Evolutionary conservation across 2,797 vertebrate species (phyloP).

Genomic region (Propithecus perrieri): DNA sequence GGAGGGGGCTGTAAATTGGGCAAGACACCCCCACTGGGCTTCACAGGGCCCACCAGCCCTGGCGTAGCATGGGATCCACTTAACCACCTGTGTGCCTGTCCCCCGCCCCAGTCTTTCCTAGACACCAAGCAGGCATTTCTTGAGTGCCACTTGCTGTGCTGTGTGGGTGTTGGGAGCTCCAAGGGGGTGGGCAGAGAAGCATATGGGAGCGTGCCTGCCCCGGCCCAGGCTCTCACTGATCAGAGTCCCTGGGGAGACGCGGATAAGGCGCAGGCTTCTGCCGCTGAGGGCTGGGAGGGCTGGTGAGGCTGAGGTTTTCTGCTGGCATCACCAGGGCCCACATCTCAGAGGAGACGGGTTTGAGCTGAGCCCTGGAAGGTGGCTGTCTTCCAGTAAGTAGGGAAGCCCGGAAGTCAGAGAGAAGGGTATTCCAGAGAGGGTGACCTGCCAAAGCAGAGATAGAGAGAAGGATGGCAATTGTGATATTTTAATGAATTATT

Average conservation of each 20-base stretch:
- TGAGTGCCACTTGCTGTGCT: background rate
- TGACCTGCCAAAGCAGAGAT: background rate
- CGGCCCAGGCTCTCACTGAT: background rate
- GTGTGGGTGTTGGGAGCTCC: background rate
- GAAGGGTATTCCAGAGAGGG: background rate
- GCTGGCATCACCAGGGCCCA: too few relatives aligned
- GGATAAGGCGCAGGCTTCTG: background rate
- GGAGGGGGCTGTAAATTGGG: background rate
- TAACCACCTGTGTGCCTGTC: background rate
- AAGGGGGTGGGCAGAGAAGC: background rate
- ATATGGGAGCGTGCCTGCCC: background rate
- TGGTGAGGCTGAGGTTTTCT: background rate
- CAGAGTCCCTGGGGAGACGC: background rate
- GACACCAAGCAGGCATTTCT: background rate
- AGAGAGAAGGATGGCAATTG: background rate
- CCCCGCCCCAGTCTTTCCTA: background rate
- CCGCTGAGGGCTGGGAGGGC: accelerated
- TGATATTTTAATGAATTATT: slow-evolving; percentile 9
- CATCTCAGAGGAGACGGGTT: background rate
- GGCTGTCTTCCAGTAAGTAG: background rate
- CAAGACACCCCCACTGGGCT: background rate
- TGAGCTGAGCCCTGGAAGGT: background rate
- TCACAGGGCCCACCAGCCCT: background rate
- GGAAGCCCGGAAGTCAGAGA: background rate
- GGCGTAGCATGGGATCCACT: background rate